Conservation (phyloP, 2,113 vertebrate genomes). For the Urocitellus parryii region DNA sequence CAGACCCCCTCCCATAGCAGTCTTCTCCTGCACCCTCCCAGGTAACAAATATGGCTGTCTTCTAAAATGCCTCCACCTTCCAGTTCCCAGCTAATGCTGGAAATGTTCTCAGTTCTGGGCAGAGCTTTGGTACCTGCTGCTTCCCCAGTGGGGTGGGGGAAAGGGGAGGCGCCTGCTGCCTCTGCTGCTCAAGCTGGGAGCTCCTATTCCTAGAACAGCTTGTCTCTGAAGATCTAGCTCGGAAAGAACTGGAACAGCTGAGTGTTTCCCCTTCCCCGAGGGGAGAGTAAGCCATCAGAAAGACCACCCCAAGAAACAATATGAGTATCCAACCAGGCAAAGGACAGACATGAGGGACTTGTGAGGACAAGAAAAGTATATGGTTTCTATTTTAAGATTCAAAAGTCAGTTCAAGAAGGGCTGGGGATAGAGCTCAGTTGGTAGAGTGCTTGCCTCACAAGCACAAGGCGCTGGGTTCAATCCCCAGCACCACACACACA, state of each 20-base stretch:
- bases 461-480: too few relatives aligned
- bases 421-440: too few relatives aligned
- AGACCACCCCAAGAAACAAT: not conserved
- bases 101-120: not conserved
- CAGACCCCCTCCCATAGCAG: not conserved
- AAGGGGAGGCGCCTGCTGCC: not conserved
- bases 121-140: not conserved
- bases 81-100: not conserved
- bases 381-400: slow-evolving; percentile 60
- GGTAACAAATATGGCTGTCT: not conserved
- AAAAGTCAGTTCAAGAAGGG: not conserved
- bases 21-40: not conserved
- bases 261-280: not conserved
- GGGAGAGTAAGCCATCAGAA: slow-evolving; percentile 49
- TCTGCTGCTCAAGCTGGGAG: not conserved
- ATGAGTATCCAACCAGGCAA: not conserved
- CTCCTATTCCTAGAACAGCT: not conserved
- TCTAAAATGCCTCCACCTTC: not conserved
- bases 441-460: too few relatives aligned
- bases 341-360: not conserved
- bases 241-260: not conserved
- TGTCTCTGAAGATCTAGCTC: not conserved
- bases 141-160: not conserved
- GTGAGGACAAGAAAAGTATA: slow-evolving; percentile 57
- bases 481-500: too few relatives aligned